Conservation (phyloP, 2,113 vertebrate species). For the Pogona vitticeps region DNA sequence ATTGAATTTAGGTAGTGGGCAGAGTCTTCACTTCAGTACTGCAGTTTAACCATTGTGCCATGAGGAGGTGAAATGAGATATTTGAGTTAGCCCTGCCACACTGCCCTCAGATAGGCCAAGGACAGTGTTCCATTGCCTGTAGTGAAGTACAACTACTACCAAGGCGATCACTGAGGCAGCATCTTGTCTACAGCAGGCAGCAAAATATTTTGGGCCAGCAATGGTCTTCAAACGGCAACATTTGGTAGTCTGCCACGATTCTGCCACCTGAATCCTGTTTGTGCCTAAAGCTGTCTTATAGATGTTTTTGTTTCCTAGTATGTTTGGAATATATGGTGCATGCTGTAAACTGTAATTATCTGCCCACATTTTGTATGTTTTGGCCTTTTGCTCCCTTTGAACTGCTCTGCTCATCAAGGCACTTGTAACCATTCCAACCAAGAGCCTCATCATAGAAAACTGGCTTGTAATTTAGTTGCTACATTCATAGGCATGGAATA, state of each 20-base stretch:
- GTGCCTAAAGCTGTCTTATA: not conserved
- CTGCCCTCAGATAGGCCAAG: no score
- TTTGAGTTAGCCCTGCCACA: no score
- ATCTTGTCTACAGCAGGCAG: not conserved
- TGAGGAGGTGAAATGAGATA: no score
- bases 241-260: not conserved
- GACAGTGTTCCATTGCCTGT: no score
- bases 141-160: no score
- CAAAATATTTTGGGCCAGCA: not conserved
- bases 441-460: not conserved
- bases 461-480: not conserved
- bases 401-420: not conserved
- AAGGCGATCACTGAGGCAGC: no score
- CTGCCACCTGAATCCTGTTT: no score
- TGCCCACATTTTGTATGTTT: not conserved
- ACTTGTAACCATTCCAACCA: not conserved
- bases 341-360: not conserved
- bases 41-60: no score
- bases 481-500: not conserved
- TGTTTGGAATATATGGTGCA: not conserved
- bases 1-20: no score
- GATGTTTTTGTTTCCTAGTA: not conserved
- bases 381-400: not conserved
- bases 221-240: not conserved
- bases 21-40: no score